Evolutionary conservation across 23 tunicate genomes (phyloP), one percentile per base, ranked within the genome.

Genomic region (Ciona savignyi): DNA sequence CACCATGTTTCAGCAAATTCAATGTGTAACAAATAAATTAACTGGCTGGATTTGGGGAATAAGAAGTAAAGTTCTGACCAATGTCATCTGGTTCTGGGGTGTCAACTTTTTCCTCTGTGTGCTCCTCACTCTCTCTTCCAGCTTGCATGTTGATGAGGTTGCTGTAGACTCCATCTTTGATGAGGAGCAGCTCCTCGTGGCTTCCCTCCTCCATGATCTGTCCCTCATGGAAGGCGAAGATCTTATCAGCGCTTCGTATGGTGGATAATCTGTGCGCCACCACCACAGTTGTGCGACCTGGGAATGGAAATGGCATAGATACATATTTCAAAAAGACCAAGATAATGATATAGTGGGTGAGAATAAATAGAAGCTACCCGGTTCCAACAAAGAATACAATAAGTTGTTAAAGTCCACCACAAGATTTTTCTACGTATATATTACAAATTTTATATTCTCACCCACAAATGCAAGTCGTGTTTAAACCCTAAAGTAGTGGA

Each of bases 201-300:
- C 83, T 72, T 35, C 99, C 99, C 34, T 76, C 70, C 61, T 95
- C 99, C 33, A 80, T 65, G 4, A 89, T 77, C 42, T 48, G 26
- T 0, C 99, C 99, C 1, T 76, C 91, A 15, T 77, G 75, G 68
- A 95, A 95, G 2, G 87, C 96, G 68, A 95, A 71, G 30, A 95
- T 95, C 71, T 81, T 85, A 67, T 95, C 96, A 32, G 96, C 96
- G 71, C 84, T 95, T 25, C 93, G 92, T 31, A 95, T 80, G 28
- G 99, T 95, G 15, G 99, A 89, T 11, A 95, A 65, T 1, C 99
- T 87, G 74, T 95, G 99, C 29, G 99, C 99, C 62, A 95, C 74
- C 26, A 95, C 96, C 33, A 95, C 69, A 0, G 99, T 95, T 1
- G 99, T 95, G 63, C 99, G 84, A 51, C 99, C 99, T 83, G 78